A percentile compares a stretch with the other conserved stretches of the same genome.
Evolutionary conservation across 2,113 vertebrate species (phyloP).

Genomic region (Hypocryptadius cinnamomeus): DNA sequence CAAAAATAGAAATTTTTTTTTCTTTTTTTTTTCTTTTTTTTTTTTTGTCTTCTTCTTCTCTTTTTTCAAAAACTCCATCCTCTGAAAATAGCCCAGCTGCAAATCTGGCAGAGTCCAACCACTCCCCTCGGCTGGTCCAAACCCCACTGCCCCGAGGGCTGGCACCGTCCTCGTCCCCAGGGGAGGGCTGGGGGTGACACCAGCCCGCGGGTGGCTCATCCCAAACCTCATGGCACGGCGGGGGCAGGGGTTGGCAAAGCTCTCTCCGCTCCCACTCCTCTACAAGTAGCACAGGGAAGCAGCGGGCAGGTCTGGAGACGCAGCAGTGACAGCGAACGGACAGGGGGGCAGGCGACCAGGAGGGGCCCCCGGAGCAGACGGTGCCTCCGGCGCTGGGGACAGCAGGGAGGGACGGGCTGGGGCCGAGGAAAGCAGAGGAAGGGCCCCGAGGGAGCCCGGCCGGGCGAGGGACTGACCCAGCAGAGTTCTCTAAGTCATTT

Average conservation of each 20-base stretch:
- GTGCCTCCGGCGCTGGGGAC: slow-evolving; percentile 24
- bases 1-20: neutral
- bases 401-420: neutral
- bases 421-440: neutral
- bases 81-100: slow-evolving; percentile 34
- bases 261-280: neutral
- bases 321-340: slow-evolving; percentile 12
- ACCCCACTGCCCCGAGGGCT: neutral
- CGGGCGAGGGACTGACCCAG: slow-evolving; percentile 7
- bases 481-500: slow-evolving; percentile 83
- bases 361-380: neutral
- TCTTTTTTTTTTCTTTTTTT: neutral
- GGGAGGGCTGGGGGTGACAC: neutral
- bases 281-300: neutral
- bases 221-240: neutral
- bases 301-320: neutral
- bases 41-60: neutral
- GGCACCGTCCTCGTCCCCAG: neutral
- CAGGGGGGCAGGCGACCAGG: neutral
- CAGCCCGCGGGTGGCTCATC: neutral
- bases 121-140: neutral
- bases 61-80: slow-evolving; percentile 18
- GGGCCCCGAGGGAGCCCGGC: neutral
- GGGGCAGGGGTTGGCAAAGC: neutral
- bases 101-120: neutral